Evolutionary conservation across 2,888 invertebrate species (phyloP).

Genomic region (Drosophila neotestacea): DNA sequence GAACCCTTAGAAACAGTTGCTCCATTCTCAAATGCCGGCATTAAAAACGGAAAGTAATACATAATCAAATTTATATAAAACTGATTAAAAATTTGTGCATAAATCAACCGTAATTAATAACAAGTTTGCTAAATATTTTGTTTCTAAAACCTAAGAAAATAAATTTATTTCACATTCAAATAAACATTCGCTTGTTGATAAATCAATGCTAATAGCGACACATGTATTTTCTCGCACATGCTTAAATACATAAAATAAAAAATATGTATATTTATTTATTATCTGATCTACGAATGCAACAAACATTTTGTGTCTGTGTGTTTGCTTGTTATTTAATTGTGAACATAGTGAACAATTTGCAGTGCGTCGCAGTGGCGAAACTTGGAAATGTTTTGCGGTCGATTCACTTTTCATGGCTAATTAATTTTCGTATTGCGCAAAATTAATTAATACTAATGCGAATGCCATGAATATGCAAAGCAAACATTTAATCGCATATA

Average conservation of each 20-base stretch:
- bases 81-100: conserved; percentile 3
- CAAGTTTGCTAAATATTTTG: conserved; percentile 14
- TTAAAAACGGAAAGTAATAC: not conserved
- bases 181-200: conserved; percentile 41
- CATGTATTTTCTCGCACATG: conserved; percentile 53
- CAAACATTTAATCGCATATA: conserved; percentile 47
- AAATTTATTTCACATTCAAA: conserved; percentile 1
- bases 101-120: conserved; percentile 23
- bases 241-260: conserved; percentile 32
- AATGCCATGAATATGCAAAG: conserved; percentile 76
- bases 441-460: conserved; percentile 73
- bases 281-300: conserved; percentile 27
- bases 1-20: not conserved
- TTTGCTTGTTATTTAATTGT: conserved; percentile 42
- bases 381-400: conserved; percentile 69
- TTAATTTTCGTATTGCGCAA: conserved; percentile 79
- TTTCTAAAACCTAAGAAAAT: conserved; percentile 1
- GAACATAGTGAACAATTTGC: conserved; percentile 55
- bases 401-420: conserved; percentile 80
- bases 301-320: conserved; percentile 19
- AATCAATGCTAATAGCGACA: conserved; percentile 64
- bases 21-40: conserved; percentile 6
- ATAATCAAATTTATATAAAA: not conserved
- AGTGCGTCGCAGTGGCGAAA: conserved; percentile 46
- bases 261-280: conserved; percentile 19